Base-by-base conservation (phyloP, 2,888 invertebrate genomes). In the Empis livida region DNA sequence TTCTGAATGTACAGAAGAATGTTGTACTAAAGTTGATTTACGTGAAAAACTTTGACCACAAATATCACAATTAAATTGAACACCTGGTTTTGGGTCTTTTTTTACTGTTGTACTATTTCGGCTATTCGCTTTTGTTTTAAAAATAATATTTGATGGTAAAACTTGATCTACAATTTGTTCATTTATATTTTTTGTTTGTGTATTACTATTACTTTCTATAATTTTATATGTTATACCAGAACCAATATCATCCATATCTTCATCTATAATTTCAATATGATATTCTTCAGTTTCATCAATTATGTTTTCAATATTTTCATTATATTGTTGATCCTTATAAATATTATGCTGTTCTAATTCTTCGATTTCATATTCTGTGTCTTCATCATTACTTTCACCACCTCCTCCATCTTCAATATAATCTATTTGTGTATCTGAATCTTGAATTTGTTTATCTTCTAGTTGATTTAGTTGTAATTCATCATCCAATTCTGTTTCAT, bases 1-100 rank as follows among this genome's bases (percentile, higher is more conserved):
- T 3, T 61, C 63, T 16, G 62, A 55, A 55, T 72, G 71, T 6
- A 61, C 60, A 16, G 61, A 54, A 58, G 67, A 60, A 53, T 73
- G 72, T 39, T 56, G 60, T n/a, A 53, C 55, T 43, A 60, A 55
- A 14, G 56, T 41, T 16, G 45, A 41, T 16, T 43, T 44, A 8
- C 40, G 38, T 16, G 35, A 49, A 39, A 53, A 50, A 45, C 55
- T 59, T 13, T 54, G 53, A 49, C 56, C 54, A 37, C 58, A 60
- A 46, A 56, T 55, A 14, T 46, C 48, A 5, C 63, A 62, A 53
- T 63, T 5, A 27, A 27, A 27, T 27, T 8, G 9, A 6, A 8
- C 23, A 27, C 23, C 23, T 27, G 23, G 17, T 11, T 17, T 39
- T 20, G 16, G 16, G 17, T 39, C 17, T 17, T 11, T 17, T 39